These are phyloP conservation scores for Cottoperca gobio DNA, from an alignment of 2,797 vertebrate species.

Conservation along the genomic window DNA sequence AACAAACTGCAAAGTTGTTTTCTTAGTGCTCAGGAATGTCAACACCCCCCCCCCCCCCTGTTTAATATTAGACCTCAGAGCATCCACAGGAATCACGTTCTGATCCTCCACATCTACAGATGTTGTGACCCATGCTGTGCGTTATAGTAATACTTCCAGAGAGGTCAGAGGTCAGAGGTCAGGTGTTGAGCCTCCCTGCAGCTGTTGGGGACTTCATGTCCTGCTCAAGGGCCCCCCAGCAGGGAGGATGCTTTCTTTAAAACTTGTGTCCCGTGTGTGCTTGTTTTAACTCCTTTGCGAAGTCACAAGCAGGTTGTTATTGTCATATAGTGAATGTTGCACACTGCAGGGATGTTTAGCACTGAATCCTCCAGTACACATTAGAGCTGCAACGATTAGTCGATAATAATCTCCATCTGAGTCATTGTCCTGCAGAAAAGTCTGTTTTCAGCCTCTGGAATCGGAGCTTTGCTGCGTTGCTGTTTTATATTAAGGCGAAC, in stretches of 20 bases:
- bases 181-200: background rate
- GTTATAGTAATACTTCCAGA: background rate
- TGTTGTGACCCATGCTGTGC: background rate
- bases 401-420: no score
- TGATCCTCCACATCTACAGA: background rate
- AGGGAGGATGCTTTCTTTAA: background rate
- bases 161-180: background rate
- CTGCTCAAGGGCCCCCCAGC: conserved; percentile 30
- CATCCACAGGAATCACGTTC: conserved; percentile 5
- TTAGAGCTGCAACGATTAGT: no score
- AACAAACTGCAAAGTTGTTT: conserved; percentile 56
- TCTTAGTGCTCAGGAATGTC: conserved; percentile 75
- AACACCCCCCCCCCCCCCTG: conserved; percentile 66
- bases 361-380: conserved; percentile 31
- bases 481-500: no score
- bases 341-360: no score
- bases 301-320: background rate
- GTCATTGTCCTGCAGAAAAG: no score
- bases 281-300: conserved; percentile 19
- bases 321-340: background rate
- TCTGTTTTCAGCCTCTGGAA: no score
- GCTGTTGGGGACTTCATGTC: background rate
- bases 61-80: conserved; percentile 74
- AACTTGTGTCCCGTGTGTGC: background rate
- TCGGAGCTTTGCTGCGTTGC: no score